These are phyloP conservation scores for Xiphorhynchus elegans DNA, from an alignment of 2,113 vertebrate genomes.

Conservation along the genomic window DNA sequence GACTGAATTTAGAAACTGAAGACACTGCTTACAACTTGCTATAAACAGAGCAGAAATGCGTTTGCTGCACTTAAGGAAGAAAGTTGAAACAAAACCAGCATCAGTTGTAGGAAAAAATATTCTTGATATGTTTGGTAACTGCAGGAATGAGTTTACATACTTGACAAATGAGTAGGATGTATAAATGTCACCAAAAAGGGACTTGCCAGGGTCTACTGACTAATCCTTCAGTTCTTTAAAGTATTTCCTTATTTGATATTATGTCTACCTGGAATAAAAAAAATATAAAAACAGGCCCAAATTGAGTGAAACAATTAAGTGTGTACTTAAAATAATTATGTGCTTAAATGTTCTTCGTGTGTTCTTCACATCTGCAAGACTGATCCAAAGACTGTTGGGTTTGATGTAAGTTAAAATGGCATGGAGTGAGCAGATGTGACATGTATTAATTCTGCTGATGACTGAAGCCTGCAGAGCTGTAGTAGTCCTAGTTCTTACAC, in stretches of 20 bases:
- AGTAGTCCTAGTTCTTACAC: neutral
- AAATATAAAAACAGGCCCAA: neutral
- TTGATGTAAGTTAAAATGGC: neutral
- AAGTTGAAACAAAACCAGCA: neutral
- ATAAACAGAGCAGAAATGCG: neutral
- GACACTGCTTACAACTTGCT: neutral
- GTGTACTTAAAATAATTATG: neutral
- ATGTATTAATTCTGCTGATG: neutral
- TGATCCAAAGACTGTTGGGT: neutral
- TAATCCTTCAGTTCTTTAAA: neutral
- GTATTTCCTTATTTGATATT: neutral
- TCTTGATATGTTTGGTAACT: constrained; percentile 9
- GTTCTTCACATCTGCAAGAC: neutral
- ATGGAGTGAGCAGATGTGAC: neutral
- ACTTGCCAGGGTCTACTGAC: neutral
- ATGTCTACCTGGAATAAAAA: neutral
- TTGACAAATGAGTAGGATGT: neutral
- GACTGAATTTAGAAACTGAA: neutral
- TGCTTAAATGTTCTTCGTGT: neutral
- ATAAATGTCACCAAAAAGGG: constrained; percentile 15
- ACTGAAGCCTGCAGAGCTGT: neutral
- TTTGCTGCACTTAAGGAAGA: neutral
- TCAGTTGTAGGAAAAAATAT: neutral
- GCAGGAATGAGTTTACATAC: constrained; percentile 28
- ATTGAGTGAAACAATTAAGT: neutral